Evolutionary conservation across 2,888 invertebrate genomes (phyloP), one percentile per base, ranked within the genome.

Genomic region (Protophormia terraenovae): DNA sequence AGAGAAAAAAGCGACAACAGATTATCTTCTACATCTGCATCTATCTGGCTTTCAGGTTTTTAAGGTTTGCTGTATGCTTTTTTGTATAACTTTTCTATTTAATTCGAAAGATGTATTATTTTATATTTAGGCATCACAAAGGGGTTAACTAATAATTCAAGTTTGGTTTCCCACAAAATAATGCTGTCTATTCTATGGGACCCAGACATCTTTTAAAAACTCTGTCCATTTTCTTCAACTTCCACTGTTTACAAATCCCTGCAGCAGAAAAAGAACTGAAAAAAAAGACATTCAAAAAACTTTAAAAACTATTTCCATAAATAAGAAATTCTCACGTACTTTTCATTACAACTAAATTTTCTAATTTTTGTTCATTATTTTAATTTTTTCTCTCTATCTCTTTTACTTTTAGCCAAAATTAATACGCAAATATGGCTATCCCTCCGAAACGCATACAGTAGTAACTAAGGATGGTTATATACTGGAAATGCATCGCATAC

Each of bases 381-480:
- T 16, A 22, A 14, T 53, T 22, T 22, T 69, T 16, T 29, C 47
- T 41, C 47, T 22, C 24, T 19, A 47, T 79, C 55, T 22, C 16
- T 62, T 41, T 3, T 29, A 60, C 64, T 71, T 87, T 87, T 83
- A 94, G 94, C 94, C 94, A 0, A 94, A 94, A 87, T 90, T 96
- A 69, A 93, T 95, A 50, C 91, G 91, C 47, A 95, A 95, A 89
- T 95, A 96, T 89, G 94, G 95, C 0, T 96, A 96, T 90, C 94
- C 94, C 0, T 92, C 94, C 6, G 96, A 96, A 91, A 94, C 93
- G 24, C 95, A 96, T 89, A 90, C 90, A 0, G 94, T 96, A 7
- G 93, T 93, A n/a, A 98, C 98, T 0, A 90, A 93, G 53, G 97
- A 98, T 93, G 96, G 96, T 1, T 97, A 97, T 89, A 94, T 97